Percentiles rank a stretch among this genome's conserved stretches.
Evolutionary conservation across 2,113 vertebrate genomes (phyloP).

Genomic region (Glaucomys volans): DNA sequence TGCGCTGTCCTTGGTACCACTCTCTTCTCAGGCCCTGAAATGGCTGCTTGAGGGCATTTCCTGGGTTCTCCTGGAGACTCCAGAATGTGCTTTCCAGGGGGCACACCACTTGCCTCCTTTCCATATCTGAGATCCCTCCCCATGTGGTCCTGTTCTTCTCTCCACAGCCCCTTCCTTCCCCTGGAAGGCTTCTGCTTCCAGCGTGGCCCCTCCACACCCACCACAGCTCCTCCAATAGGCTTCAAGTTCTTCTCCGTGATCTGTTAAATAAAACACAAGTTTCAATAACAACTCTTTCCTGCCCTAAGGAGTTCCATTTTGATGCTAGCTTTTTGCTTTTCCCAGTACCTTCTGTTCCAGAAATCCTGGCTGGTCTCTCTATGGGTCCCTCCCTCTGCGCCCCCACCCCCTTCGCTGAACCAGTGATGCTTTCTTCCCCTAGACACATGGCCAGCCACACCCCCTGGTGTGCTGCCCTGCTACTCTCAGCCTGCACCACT

Average conservation of each 20-base stretch:
- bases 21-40: background rate
- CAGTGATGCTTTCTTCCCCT: background rate
- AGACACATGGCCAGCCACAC: background rate
- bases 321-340: background rate
- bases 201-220: background rate
- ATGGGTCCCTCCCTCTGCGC: background rate
- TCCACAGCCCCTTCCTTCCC: background rate
- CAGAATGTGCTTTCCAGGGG: background rate
- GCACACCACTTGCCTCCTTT: background rate
- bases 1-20: conserved; percentile 4
- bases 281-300: background rate
- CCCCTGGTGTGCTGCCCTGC: background rate
- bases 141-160: background rate
- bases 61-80: background rate
- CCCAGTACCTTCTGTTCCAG: background rate
- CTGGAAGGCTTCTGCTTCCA: background rate
- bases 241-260: background rate
- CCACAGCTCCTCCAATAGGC: background rate
- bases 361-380: background rate
- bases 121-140: background rate
- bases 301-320: background rate
- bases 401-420: background rate
- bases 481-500: background rate
- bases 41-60: background rate
- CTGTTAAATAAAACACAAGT: background rate